Evolutionary conservation across 2,113 vertebrate genomes (phyloP), one percentile per base, ranked within the genome.

Genomic region (Nanorana parkeri): DNA sequence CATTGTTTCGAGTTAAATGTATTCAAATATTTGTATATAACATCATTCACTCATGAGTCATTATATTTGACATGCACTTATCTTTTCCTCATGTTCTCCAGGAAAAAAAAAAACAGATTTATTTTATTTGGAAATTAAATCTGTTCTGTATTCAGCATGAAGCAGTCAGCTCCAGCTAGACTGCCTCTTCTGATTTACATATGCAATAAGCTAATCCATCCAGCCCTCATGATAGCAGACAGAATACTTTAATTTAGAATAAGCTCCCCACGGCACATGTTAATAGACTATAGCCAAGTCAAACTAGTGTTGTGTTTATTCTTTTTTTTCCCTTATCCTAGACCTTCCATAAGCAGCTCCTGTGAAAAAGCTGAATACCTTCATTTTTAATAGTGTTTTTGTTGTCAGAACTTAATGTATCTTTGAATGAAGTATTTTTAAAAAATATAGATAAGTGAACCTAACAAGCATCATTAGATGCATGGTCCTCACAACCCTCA

Each of bases 211-310:
- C 19, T 68, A 56, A 58, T 68, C 77, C 65, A 68, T 79, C 52
- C 64, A 56, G 51, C 28, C 20, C 54, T 68, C 52, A 66, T 41
- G 77, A 58, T 68, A 79, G 64, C 26, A 56, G 77, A 56, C 54
- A 23, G 28, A 79, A 79, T 79, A 79, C 52, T 56, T 67, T 68
- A 68, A 68, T 58, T 84, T 28, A 85, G 86, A 88, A 84, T n/a
- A 76, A 83, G 82, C 36, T 67, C 84, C 86, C 32, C 24, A 69
- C 0, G 21, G 7, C 8, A 81, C 4, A 58, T 82, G 5, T 29
- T 3, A 52, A 63, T 4, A 83, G n/a, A 63, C 55, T 23, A n/a
- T 36, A 80, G 65, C 21, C 36, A 78, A 63, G 55, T 24, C 47
- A 86, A 68, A 58, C 65, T 7, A 24, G 52, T 23, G 32, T 36